These are phyloP conservation scores for Australoheros facetus DNA, from an alignment of 2,797 vertebrate genomes.

Conservation along the genomic window DNA sequence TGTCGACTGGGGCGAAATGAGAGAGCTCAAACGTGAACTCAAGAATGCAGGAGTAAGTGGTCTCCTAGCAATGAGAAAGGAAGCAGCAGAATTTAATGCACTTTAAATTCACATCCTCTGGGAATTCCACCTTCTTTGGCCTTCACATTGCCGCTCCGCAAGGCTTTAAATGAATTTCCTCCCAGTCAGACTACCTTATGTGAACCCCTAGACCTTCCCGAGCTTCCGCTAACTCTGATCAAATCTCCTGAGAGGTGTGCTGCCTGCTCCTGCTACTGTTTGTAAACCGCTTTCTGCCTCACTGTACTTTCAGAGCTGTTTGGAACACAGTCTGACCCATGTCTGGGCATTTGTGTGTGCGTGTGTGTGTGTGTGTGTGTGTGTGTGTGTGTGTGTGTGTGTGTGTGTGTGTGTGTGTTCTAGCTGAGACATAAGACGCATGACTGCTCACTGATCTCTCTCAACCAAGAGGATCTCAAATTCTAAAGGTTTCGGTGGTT, in stretches of 20 bases:
- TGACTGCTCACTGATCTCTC: not conserved
- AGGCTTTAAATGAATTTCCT: conserved; percentile 8
- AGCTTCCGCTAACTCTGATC: conserved; percentile 39
- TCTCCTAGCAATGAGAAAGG: not conserved
- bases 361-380: not conserved
- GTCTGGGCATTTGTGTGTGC: not conserved
- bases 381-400: not conserved
- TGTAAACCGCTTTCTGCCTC: conserved; percentile 17
- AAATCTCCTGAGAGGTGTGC: conserved; percentile 45
- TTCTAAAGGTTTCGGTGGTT: conserved; percentile 31
- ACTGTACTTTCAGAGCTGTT: not conserved
- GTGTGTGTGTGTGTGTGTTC: not conserved
- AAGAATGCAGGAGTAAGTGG: not conserved
- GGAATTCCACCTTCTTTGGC: not conserved
- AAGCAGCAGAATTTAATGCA: not conserved
- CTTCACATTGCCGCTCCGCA: not conserved
- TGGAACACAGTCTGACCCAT: not conserved
- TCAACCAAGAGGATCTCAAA: conserved; percentile 29
- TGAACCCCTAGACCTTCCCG: not conserved
- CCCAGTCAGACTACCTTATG: not conserved
- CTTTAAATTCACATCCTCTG: not conserved
- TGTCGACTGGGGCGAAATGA: not conserved
- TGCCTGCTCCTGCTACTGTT: conserved; percentile 6
- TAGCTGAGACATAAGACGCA: not conserved
- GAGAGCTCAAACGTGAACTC: not conserved